Percentiles rank a stretch among this genome's conserved stretches.
Conservation (phyloP, 2,888 invertebrate genomes). For the Endotricha flammealis region DNA sequence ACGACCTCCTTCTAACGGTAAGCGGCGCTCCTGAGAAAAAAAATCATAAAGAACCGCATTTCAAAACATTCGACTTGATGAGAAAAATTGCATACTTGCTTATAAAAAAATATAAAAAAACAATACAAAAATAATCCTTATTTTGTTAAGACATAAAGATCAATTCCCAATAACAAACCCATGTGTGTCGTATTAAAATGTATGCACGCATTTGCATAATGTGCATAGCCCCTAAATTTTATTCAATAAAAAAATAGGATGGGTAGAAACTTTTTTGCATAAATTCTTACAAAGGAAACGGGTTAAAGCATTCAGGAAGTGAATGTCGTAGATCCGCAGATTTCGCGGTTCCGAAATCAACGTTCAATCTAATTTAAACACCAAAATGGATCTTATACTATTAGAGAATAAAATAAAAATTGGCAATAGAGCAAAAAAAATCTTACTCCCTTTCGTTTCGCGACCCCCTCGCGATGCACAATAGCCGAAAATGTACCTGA, state of each 20-base stretch:
- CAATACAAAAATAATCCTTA: constrained; percentile 37
- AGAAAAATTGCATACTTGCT: constrained; percentile 68
- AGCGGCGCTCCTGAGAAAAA: constrained; percentile 69
- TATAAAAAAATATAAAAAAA: constrained; percentile 54
- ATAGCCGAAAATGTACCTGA: constrained; percentile 77
- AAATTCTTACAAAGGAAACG: constrained; percentile 78
- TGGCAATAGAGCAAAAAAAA: constrained; percentile 15
- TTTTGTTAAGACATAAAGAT: constrained; percentile 18
- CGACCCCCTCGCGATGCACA: constrained; percentile 57
- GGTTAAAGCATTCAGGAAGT: constrained; percentile 76
- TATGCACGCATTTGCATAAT: constrained; percentile 80
- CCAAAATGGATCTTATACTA: constrained; percentile 20
- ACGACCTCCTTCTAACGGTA: constrained; percentile 66
- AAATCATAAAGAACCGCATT: constrained; percentile 59
- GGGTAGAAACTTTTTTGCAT: constrained; percentile 79
- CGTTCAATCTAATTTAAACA: constrained; percentile 32
- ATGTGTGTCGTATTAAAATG: constrained; percentile 57
- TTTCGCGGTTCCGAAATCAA: constrained; percentile 41
- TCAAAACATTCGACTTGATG: constrained; percentile 42
- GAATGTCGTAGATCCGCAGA: constrained; percentile 64
- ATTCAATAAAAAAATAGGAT: constrained; percentile 80
- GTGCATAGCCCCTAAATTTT: constrained; percentile 77
- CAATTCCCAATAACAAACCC: constrained; percentile 29
- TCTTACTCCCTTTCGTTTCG: constrained; percentile 39
- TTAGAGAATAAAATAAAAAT: constrained; percentile 36